Conservation (phyloP, 2,113 vertebrate genomes). For the Accipiter cooperii region DNA sequence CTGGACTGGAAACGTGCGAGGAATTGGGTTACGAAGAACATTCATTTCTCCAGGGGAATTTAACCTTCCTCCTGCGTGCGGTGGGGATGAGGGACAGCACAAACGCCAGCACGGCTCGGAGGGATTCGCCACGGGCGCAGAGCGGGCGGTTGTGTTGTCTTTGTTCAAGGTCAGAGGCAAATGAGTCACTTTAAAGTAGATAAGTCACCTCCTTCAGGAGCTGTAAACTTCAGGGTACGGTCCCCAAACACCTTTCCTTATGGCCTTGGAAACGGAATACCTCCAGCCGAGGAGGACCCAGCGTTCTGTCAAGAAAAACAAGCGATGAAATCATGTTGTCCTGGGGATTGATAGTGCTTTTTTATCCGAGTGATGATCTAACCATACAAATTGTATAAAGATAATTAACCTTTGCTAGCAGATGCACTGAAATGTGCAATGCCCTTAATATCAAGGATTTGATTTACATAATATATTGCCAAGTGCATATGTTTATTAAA, state of each 20-base stretch:
- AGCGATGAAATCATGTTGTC: neutral
- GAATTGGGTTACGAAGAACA: neutral
- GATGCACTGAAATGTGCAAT: neutral
- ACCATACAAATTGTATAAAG: neutral
- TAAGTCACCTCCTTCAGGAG: neutral
- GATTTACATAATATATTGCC: neutral
- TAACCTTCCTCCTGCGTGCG: fast-evolving
- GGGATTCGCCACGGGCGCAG: neutral
- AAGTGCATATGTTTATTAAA: neutral
- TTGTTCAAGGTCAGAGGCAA: neutral
- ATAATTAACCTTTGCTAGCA: neutral
- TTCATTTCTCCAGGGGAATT: neutral
- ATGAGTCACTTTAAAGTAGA: neutral
- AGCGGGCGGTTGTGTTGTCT: neutral
- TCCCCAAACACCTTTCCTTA: neutral
- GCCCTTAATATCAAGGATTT: neutral
- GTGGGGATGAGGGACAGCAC: neutral
- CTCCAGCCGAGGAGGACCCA: neutral
- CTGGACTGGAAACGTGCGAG: neutral
- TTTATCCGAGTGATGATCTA: neutral
- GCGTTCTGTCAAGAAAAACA: neutral
- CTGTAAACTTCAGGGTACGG: too few species aligned
- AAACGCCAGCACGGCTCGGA: fast-evolving
- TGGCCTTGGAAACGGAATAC: neutral
- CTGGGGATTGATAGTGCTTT: neutral